A percentile compares a stretch with the other conserved stretches of the same genome.
Evolutionary conservation across 2,113 vertebrate species (phyloP).

Genomic region (Brachyhypopomus gauderio): DNA sequence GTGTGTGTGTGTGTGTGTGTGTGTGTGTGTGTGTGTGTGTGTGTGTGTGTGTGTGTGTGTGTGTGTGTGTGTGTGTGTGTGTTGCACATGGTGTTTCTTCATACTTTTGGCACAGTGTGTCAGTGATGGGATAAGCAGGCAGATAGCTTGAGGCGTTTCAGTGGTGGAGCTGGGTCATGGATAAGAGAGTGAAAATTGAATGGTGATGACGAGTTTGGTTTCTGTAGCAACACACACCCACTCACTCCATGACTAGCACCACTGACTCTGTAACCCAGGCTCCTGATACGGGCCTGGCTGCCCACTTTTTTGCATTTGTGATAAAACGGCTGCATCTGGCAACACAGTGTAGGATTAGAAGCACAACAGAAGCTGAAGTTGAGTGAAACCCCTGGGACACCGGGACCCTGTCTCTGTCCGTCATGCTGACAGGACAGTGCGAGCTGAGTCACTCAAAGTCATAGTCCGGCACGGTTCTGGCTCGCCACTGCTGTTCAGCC

Average conservation of each 20-base stretch:
- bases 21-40: background rate
- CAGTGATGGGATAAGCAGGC: conserved; percentile 10
- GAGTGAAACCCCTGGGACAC: conserved; percentile 45
- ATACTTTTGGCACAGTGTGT: background rate
- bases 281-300: background rate
- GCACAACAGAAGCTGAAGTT: conserved; percentile 35
- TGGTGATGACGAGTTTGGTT: background rate
- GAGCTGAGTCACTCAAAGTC: conserved; percentile 44
- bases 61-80: background rate
- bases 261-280: conserved; percentile 14
- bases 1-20: background rate
- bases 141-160: background rate
- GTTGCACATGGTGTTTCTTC: too few relatives aligned
- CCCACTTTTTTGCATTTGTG: background rate
- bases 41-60: background rate
- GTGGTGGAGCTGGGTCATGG: conserved; percentile 4
- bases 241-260: background rate
- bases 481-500: conserved; percentile 11
- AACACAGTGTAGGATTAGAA: conserved; percentile 4
- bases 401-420: conserved; percentile 27
- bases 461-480: conserved; percentile 31
- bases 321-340: background rate
- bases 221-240: background rate
- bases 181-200: conserved; percentile 8
- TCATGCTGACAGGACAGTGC: conserved; percentile 20